Evolutionary conservation across 1,140 invertebrate species (phyloP), one percentile per base, ranked within the genome.

Genomic region (Zeugodacus cucurbitae): DNA sequence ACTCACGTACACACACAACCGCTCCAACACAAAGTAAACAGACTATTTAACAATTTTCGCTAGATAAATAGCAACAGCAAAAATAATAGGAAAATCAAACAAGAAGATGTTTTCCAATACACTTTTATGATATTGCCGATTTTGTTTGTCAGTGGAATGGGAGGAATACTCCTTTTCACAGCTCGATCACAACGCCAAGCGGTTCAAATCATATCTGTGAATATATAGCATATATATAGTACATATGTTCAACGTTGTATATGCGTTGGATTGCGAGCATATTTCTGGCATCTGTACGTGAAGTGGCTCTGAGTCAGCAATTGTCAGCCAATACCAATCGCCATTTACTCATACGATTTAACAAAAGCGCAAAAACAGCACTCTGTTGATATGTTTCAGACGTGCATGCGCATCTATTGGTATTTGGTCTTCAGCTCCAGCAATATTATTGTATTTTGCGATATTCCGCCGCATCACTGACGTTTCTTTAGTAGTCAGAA

Each of bases 51-150:
- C 74, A 44, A 82, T 82, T 82, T 82, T 82, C 41, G 74, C 44
- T 82, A 82, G 41, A 82, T 48, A 48, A 82, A 82, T 29, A 82
- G 41, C 74, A 82, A 82, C 10, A 44, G 41, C 74, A 82, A 26
- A 82, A 48, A 48, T 82, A 48, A 82, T 82, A 29, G 26, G 8
- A 48, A 74, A 37, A 74, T 17, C 67, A 32, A 37, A 74, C 67
- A 74, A 74, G 41, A 74, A 74, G 0, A 22, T 34, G 20, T 5
- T 41, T 74, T n/a, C 29, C 41, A 26, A 82, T 82, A 82, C 74
- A 82, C 44, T 82, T 82, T 82, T 82, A 82, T 82, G 74, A 82
- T 82, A 11, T 67, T 29, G 41, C 41, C 41, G 74, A 82, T 82
- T 82, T 44, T 26, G 8, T 82, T 44, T 44, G 37, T 10, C 29